Conservation (phyloP, 1,140 invertebrate species). For the Zeugodacus cucurbitae region DNA sequence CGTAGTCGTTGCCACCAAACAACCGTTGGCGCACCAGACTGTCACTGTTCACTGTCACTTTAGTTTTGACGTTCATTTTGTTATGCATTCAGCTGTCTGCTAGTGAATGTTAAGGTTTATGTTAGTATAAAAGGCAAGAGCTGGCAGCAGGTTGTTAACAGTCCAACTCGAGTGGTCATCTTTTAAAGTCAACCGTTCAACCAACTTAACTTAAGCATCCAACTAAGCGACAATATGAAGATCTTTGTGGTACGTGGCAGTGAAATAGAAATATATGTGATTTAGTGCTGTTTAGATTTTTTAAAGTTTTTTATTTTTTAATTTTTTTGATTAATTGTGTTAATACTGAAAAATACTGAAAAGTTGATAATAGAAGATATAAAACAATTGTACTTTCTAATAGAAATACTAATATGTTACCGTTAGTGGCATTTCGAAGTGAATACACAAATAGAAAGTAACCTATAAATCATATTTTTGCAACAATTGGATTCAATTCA, state of each 20-base stretch:
- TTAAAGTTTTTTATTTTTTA: too few relatives aligned
- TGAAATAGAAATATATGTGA: slow-evolving; percentile 15
- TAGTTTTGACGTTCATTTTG: neutral
- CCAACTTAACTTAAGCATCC: slow-evolving; percentile 52
- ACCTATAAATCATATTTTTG: too few relatives aligned
- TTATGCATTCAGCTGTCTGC: neutral
- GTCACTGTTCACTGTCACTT: neutral
- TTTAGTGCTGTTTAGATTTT: neutral
- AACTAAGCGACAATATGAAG: slow-evolving; percentile 61
- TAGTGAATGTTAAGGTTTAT: neutral
- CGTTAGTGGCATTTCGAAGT: too few relatives aligned
- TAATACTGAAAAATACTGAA: too few relatives aligned
- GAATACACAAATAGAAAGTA: too few relatives aligned
- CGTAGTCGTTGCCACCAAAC: neutral
- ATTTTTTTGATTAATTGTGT: too few relatives aligned
- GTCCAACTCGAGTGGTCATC: slow-evolving; percentile 9
- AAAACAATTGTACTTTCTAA: too few relatives aligned
- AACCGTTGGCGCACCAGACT: neutral
- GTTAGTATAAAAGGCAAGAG: slow-evolving; percentile 14
- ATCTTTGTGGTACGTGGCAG: slow-evolving; percentile 62
- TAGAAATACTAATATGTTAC: too few relatives aligned
- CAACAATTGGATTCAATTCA: too few relatives aligned
- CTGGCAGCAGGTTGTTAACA: neutral
- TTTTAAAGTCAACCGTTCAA: slow-evolving; percentile 46
- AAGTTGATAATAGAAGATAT: too few relatives aligned